Base-by-base conservation (phyloP, 2,888 invertebrate genomes). In the Noctua janthina region DNA sequence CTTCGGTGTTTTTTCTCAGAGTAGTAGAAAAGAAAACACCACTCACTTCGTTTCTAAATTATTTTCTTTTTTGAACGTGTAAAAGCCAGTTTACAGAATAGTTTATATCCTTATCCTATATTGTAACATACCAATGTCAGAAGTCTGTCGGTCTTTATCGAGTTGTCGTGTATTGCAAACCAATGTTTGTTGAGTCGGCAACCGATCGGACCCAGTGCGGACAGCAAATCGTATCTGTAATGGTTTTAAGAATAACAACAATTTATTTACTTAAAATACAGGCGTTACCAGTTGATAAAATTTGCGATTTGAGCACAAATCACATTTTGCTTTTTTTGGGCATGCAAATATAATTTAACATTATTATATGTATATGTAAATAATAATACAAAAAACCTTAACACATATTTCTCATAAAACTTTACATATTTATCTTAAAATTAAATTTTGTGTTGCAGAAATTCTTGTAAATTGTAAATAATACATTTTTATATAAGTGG, bases 101-200 rank as follows among this genome's bases (percentile, higher is more conserved):
- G 1, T 62, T 62, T 15, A 62, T 2, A 64, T 64, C 8, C 20
- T 66, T 5, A 64, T 20, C 2, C 35, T 3, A 35, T 35, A 64
- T 20, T 35, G 7, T 10, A 64, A 70, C 92, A 93, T 89, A 96
- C 98, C 95, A 98, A 95, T 43, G 98, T 98, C 83, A 99, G 96
- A 72, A 99, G 97, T 88, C 98, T 97, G 92, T 98, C 98, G 0
- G 98, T 98, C 93, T 98, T 98, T 83, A 98, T 97, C 74, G 98
- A 98, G 89, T 98, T 98, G 94, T 99, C 99, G 91, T 98, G 98
- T 82, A 99, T 98, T 49, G 98, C 98, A 94, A 99, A 99, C 99
- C 99, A 99, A 94, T 99, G 98, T 94, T 99, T 99, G 94, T 98
- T 98, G 76, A 98, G 97, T 77, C 99, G 97, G 66, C 98, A 98